A percentile compares a stretch with the other conserved stretches of the same genome.
phyloP scores from a whole-genome alignment of 1,140 invertebrate genomes.

The Armadillidium nasatum region DNA sequence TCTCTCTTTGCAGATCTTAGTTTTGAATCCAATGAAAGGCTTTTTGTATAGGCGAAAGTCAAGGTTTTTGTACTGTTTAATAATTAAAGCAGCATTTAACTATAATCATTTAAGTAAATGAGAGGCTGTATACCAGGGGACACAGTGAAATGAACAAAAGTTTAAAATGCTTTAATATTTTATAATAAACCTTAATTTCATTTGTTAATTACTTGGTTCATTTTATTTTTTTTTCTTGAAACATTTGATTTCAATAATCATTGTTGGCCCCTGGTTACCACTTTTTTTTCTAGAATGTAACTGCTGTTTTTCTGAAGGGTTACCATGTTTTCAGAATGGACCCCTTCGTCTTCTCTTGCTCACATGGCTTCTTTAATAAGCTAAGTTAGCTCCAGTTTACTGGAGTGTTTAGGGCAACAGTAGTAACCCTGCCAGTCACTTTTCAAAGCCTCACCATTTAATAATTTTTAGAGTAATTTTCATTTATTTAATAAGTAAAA shows the following conservation, averaged over 20 bases:
- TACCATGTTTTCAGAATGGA: slow-evolving; percentile 15
- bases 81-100: slow-evolving; percentile 11
- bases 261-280: slow-evolving; percentile 45
- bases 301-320: slow-evolving; percentile 38
- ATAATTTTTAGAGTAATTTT: not conserved
- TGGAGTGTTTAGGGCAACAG: not conserved
- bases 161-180: slow-evolving; percentile 24
- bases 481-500: not conserved
- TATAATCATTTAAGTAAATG: slow-evolving; percentile 36
- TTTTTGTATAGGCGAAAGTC: slow-evolving; percentile 42
- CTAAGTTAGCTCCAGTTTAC: not conserved
- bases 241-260: slow-evolving; percentile 26
- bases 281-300: slow-evolving; percentile 25
- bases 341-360: not conserved
- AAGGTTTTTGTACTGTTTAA: slow-evolving; percentile 29
- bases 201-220: not conserved
- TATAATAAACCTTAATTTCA: slow-evolving; percentile 21
- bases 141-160: slow-evolving; percentile 41
- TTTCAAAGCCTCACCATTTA: not conserved
- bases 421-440: not conserved
- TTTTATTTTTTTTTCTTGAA: slow-evolving; percentile 25
- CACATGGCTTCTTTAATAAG: not conserved
- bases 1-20: slow-evolving; percentile 10
- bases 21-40: slow-evolving; percentile 40
- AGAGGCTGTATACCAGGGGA: slow-evolving; percentile 39